Conservation (phyloP, 1,140 invertebrate genomes). For the Kradibia gibbosae region DNA sequence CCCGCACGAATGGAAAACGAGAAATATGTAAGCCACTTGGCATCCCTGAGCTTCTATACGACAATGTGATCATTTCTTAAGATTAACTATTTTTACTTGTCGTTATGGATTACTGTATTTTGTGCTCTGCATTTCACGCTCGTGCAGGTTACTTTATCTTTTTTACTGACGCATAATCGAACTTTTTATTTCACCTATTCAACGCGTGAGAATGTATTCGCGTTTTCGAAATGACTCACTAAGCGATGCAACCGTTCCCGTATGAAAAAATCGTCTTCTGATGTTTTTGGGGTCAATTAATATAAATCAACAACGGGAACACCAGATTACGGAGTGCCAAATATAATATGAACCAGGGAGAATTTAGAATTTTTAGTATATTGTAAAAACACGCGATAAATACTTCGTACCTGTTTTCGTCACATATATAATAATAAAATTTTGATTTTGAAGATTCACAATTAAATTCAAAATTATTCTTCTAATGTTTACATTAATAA, state of each 20-base stretch:
- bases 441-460: not conserved
- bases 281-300: not conserved
- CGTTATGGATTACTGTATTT: slow-evolving; percentile 3
- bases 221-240: not conserved
- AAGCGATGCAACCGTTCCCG: not conserved
- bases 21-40: slow-evolving; percentile 15
- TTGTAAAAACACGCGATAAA: not conserved
- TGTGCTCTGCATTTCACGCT: not conserved
- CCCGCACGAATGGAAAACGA: not conserved
- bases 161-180: not conserved
- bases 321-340: not conserved
- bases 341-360: not conserved
- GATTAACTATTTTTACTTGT: slow-evolving; percentile 28
- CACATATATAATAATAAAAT: not conserved
- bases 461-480: too few species aligned
- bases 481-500: too few species aligned
- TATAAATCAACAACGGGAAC: not conserved
- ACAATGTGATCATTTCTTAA: slow-evolving; percentile 6
- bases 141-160: not conserved
- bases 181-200: too few species aligned
- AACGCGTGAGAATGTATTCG: not conserved
- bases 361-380: not conserved
- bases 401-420: not conserved
- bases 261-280: not conserved
- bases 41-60: not conserved